These are phyloP conservation scores for Salvelinus sp. DNA, from an alignment of 2,113 vertebrate genomes.

Conservation along the genomic window DNA sequence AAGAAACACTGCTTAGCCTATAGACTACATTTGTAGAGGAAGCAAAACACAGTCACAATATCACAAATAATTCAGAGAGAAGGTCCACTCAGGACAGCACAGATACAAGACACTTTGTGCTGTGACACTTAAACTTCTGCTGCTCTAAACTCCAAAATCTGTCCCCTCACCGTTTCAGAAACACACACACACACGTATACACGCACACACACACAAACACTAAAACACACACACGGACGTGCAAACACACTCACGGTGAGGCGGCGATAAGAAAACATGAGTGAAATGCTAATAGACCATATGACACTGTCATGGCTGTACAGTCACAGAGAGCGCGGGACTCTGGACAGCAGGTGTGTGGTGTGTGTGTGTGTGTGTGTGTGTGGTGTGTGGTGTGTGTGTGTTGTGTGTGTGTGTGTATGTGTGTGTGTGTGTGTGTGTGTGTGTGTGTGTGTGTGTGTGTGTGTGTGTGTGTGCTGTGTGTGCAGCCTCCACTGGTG, in stretches of 20 bases:
- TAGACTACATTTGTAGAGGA: slow-evolving; percentile 13
- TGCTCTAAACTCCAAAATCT: slow-evolving; percentile 8
- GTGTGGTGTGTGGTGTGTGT: too few relatives aligned
- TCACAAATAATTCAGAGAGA: slow-evolving; percentile 62
- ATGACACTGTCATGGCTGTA: slow-evolving; percentile 43
- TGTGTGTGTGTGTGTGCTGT: slow-evolving; percentile 7
- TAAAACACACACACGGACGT: slow-evolving; percentile 13
- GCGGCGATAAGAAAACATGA: slow-evolving; percentile 28
- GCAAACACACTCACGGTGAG: slow-evolving; percentile 43
- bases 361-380: too few relatives aligned
- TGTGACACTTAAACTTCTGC: slow-evolving; percentile 32
- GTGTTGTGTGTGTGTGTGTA: too few relatives aligned
- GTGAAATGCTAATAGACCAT: slow-evolving; percentile 53
- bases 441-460: too few relatives aligned
- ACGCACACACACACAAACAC: slow-evolving; percentile 16
- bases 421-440: not conserved
- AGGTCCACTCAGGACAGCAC: slow-evolving; percentile 42
- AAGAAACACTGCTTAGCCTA: not conserved
- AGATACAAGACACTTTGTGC: slow-evolving; percentile 12
- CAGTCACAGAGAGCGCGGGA: slow-evolving; percentile 7
- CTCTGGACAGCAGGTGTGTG: slow-evolving; percentile 10
- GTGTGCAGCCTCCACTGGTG: not conserved
- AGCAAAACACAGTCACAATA: slow-evolving; percentile 36
- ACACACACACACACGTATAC: slow-evolving; percentile 9
- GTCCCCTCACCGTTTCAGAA: not conserved